Evolutionary conservation across 2,797 vertebrate genomes (phyloP).

Genomic region (Chrosomus eos): DNA sequence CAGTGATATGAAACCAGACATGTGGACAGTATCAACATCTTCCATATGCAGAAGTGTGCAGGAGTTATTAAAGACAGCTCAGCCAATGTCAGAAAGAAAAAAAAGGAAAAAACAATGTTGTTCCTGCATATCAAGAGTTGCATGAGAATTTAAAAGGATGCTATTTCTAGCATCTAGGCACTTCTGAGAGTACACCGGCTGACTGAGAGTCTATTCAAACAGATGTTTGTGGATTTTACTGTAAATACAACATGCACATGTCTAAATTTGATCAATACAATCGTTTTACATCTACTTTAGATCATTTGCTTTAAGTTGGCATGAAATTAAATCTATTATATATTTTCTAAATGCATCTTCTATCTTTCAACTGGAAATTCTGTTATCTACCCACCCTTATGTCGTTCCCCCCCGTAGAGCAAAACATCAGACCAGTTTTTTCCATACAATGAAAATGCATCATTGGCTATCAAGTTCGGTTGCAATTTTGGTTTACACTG

Average conservation of each 20-base stretch:
- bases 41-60: constrained; percentile 37
- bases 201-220: background rate
- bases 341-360: background rate
- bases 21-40: constrained; percentile 44
- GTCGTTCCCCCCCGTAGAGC: background rate
- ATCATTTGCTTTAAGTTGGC: background rate
- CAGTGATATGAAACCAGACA: constrained; percentile 47
- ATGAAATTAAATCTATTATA: background rate
- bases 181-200: background rate
- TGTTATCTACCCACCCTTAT: background rate
- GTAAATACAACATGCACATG: background rate
- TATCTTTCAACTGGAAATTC: background rate
- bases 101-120: too few species aligned
- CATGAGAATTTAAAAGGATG: constrained; percentile 22
- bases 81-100: constrained; percentile 1
- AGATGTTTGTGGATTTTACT: background rate
- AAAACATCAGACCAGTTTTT: background rate
- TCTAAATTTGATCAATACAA: background rate
- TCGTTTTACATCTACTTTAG: background rate
- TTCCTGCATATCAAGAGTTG: constrained; percentile 26
- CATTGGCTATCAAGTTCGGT: background rate
- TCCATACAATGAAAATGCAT: background rate
- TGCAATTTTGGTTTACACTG: background rate
- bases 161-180: background rate
- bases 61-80: constrained; percentile 26